A percentile compares a stretch with the other conserved stretches of the same genome.
Evolutionary conservation across 2,797 vertebrate species (phyloP).

Genomic region (Mormyrops boulengeri): DNA sequence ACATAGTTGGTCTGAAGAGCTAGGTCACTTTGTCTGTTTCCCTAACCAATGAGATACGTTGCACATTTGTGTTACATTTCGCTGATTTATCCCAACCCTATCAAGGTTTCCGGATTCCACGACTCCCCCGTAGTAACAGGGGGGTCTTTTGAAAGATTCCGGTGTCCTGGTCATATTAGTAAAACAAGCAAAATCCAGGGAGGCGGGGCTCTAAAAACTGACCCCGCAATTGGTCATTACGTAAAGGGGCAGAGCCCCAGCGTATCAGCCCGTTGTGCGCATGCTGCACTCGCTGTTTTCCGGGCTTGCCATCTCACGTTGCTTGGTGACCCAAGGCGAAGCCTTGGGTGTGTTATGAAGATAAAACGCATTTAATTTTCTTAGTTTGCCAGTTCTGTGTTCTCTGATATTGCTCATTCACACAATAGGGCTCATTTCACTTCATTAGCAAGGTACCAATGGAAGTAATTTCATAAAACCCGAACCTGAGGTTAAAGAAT

Average conservation of each 20-base stretch:
- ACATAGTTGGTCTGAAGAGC: background rate
- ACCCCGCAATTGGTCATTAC: background rate
- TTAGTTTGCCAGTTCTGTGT: background rate
- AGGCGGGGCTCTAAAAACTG: background rate
- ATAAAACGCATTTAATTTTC: background rate
- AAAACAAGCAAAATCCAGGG: background rate
- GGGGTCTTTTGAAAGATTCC: background rate
- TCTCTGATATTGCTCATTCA: background rate
- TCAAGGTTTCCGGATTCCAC: background rate
- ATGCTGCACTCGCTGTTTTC: background rate
- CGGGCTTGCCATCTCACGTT: background rate
- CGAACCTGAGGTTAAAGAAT: background rate
- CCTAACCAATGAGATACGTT: background rate
- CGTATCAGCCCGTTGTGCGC: background rate
- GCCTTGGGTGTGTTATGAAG: background rate
- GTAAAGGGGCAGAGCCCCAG: background rate
- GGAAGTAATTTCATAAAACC: background rate
- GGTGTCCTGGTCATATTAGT: background rate
- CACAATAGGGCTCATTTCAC: background rate
- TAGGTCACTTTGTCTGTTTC: background rate
- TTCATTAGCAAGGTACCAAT: constrained; percentile 4
- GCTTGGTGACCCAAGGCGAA: background rate
- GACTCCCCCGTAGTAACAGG: background rate
- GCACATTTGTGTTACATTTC: background rate
- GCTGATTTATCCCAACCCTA: background rate